Evolutionary conservation across 2,888 invertebrate species (phyloP).

Genomic region (Anorthoa munda): DNA sequence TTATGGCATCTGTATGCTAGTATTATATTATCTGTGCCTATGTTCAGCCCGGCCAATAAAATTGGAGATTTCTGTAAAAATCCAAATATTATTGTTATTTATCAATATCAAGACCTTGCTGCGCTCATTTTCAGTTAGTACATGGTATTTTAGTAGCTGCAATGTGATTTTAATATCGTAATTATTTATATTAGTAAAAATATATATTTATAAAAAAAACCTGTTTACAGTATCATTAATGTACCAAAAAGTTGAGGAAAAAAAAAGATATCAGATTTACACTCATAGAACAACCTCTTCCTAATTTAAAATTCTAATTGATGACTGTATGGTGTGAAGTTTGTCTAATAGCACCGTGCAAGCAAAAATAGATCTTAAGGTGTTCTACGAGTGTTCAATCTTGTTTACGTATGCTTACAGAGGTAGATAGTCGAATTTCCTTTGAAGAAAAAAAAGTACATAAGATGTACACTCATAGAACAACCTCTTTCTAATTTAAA

Average conservation of each 20-base stretch:
- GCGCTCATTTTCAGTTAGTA: slow-evolving; percentile 25
- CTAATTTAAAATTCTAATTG: slow-evolving; percentile 9
- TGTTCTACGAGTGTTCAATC: not conserved
- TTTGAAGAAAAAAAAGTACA: not conserved
- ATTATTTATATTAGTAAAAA: slow-evolving; percentile 15
- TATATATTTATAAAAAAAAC: slow-evolving; percentile 12
- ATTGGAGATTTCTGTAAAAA: too few relatives aligned
- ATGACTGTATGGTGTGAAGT: not conserved
- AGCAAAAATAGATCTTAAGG: not conserved
- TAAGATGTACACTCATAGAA: not conserved
- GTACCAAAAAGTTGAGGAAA: not conserved
- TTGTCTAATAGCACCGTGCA: not conserved
- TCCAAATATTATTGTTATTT: not conserved
- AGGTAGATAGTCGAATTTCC: not conserved
- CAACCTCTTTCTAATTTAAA: not conserved
- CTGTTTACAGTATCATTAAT: slow-evolving; percentile 7
- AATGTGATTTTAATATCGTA: slow-evolving; percentile 35
- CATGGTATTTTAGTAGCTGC: slow-evolving; percentile 24
- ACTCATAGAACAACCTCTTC: not conserved
- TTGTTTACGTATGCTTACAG: not conserved
- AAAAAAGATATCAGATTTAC: not conserved
- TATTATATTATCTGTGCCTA: too few relatives aligned
- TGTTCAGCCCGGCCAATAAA: too few relatives aligned
- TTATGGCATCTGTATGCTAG: too few relatives aligned
- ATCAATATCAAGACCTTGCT: slow-evolving; percentile 3